Evolutionary conservation across 1,140 invertebrate species (phyloP).

Genomic region (Drosophila pseudoananassae): DNA sequence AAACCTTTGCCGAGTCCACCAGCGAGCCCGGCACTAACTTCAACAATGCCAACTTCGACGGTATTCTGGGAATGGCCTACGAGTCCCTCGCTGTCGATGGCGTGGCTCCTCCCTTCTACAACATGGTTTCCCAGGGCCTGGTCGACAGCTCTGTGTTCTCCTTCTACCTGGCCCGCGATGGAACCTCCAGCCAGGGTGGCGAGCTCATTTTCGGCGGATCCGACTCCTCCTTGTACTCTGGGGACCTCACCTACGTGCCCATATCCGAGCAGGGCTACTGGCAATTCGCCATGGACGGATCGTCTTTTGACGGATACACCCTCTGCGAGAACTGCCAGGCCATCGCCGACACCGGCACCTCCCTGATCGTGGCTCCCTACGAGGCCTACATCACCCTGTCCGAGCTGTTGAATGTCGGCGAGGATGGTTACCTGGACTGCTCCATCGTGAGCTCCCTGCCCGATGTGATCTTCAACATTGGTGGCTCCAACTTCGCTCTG

Average conservation of each 20-base stretch:
- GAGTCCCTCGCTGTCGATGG: slow-evolving; percentile 93
- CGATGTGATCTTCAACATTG: slow-evolving; percentile 90
- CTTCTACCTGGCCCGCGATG: slow-evolving; percentile 89
- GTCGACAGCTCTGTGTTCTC: slow-evolving; percentile 94
- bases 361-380: slow-evolving; percentile 95
- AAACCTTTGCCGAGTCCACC: slow-evolving; percentile 98
- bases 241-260: slow-evolving; percentile 73
- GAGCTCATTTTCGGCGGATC: slow-evolving; percentile 78
- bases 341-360: slow-evolving; percentile 99
- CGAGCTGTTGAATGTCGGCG: slow-evolving; percentile 88
- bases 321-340: slow-evolving; percentile 91
- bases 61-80: slow-evolving; percentile 97
- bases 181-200: slow-evolving; percentile 51
- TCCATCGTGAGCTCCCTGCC: slow-evolving; percentile 90
- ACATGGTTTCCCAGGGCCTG: slow-evolving; percentile 95
- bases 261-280: slow-evolving; percentile 78
- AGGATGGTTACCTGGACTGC: slow-evolving; percentile 93
- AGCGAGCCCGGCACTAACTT: slow-evolving; percentile 95
- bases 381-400: slow-evolving; percentile 92
- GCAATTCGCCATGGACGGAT: slow-evolving; percentile 76
- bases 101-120: slow-evolving; percentile 96
- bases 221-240: slow-evolving; percentile 59
- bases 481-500: slow-evolving; percentile 91
- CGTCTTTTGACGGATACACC: slow-evolving; percentile 40
- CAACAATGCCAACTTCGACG: slow-evolving; percentile 97